These are phyloP conservation scores for Rhinogobius similis DNA, from an alignment of 2,113 vertebrate species.

Conservation along the genomic window DNA sequence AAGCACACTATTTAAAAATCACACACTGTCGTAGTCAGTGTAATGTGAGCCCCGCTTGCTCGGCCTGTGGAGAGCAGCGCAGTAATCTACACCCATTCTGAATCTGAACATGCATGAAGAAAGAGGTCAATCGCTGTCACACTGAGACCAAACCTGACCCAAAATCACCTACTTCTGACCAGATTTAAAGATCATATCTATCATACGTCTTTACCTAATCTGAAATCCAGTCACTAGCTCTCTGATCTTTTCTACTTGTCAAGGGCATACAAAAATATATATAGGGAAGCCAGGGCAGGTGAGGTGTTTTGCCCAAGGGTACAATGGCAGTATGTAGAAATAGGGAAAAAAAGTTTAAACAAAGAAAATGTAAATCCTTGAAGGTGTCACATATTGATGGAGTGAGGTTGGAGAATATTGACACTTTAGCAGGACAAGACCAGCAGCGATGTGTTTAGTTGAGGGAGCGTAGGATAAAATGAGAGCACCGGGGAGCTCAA, in stretches of 20 bases:
- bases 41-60: slow-evolving; percentile 76
- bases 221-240: no score
- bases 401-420: not conserved
- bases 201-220: not conserved
- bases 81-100: slow-evolving; percentile 34
- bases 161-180: not conserved
- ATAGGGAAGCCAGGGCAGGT: no score
- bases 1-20: slow-evolving; percentile 79
- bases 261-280: not conserved
- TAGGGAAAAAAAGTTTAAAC: no score
- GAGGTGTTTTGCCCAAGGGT: not conserved
- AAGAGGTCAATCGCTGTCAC: slow-evolving; percentile 19
- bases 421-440: slow-evolving; percentile 9
- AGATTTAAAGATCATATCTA: not conserved
- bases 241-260: no score
- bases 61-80: slow-evolving; percentile 40
- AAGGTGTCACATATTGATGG: not conserved
- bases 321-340: not conserved
- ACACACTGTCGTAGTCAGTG: slow-evolving; percentile 77
- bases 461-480: slow-evolving; percentile 52
- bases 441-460: slow-evolving; percentile 58
- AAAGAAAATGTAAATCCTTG: no score
- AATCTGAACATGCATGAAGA: slow-evolving; percentile 40
- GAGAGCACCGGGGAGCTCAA: slow-evolving; percentile 49
- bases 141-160: slow-evolving; percentile 11